A percentile compares a stretch with the other conserved stretches of the same genome.
Conservation (phyloP, 2,888 invertebrate species). For the Sycophila texana region DNA sequence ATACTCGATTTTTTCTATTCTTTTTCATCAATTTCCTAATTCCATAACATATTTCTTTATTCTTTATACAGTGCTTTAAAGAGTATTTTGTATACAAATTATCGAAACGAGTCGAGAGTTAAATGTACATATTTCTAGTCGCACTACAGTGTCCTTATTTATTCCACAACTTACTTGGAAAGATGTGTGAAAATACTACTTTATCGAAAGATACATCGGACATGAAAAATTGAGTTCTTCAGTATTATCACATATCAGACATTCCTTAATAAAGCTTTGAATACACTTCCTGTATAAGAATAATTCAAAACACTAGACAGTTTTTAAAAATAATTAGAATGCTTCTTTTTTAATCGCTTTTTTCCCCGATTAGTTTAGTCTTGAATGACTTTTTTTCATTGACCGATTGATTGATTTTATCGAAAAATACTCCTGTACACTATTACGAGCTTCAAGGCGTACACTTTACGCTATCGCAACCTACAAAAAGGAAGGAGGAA, state of each 20-base stretch:
- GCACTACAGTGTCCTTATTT: slow-evolving; percentile 50
- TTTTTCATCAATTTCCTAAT: slow-evolving; percentile 30
- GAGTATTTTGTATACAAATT: slow-evolving; percentile 58
- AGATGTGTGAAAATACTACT: slow-evolving; percentile 31
- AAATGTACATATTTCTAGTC: slow-evolving; percentile 50
- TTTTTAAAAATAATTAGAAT: slow-evolving; percentile 21
- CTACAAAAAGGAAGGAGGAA: too few relatives aligned
- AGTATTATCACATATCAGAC: slow-evolving; percentile 41
- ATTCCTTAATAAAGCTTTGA: slow-evolving; percentile 1
- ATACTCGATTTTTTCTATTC: slow-evolving; percentile 44
- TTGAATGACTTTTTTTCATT: background rate
- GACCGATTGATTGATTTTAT: background rate
- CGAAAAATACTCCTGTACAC: background rate
- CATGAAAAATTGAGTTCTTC: slow-evolving; percentile 26
- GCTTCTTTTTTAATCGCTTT: background rate
- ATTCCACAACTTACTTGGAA: slow-evolving; percentile 54
- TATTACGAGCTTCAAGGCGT: too few relatives aligned
- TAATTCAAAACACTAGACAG: slow-evolving; percentile 17
- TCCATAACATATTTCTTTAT: slow-evolving; percentile 38
- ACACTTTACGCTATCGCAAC: too few relatives aligned
- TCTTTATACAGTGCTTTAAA: slow-evolving; percentile 53
- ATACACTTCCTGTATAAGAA: background rate
- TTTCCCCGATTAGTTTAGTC: slow-evolving; percentile 1
- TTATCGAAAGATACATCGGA: slow-evolving; percentile 22
- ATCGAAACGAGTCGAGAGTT: slow-evolving; percentile 54